These are phyloP conservation scores for Eupsilia transversa DNA, from an alignment of 2,888 invertebrate species.

Conservation along the genomic window DNA sequence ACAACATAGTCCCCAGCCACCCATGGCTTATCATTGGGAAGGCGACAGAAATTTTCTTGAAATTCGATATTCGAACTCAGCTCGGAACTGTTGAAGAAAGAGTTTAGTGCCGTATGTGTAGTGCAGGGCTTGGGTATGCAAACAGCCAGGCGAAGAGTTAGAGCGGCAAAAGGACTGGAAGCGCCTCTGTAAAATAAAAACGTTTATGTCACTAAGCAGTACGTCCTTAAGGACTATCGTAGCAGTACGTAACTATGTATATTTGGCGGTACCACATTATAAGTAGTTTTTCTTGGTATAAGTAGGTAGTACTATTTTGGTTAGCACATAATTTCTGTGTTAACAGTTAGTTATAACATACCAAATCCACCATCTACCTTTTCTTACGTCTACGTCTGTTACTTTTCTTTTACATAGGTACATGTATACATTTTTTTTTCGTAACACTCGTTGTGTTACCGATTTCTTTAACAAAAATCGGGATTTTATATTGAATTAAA, in stretches of 20 bases:
- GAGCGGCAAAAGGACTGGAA: slow-evolving; percentile 18
- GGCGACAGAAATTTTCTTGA: slow-evolving; percentile 76
- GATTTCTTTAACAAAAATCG: too few species aligned
- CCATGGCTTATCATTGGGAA: slow-evolving; percentile 84
- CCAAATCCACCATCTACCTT: background rate
- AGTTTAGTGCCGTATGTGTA: slow-evolving; percentile 71
- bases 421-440: too few species aligned
- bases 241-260: background rate
- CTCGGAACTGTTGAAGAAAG: slow-evolving; percentile 67
- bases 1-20: slow-evolving; percentile 81
- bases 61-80: slow-evolving; percentile 67
- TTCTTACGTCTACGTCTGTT: background rate
- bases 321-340: background rate
- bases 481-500: too few species aligned
- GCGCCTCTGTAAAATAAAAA: slow-evolving; percentile 34
- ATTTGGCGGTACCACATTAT: background rate
- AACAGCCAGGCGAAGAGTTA: slow-evolving; percentile 71
- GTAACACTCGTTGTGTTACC: too few species aligned
- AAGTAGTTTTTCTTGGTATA: background rate
- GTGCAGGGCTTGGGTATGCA: slow-evolving; percentile 83
- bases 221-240: background rate
- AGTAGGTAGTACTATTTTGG: too few species aligned
- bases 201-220: background rate
- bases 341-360: too few species aligned
- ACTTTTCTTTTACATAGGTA: too few species aligned